Evolutionary conservation across 2,888 invertebrate genomes (phyloP), one percentile per base, ranked within the genome.

Genomic region (Papilio gigon): DNA sequence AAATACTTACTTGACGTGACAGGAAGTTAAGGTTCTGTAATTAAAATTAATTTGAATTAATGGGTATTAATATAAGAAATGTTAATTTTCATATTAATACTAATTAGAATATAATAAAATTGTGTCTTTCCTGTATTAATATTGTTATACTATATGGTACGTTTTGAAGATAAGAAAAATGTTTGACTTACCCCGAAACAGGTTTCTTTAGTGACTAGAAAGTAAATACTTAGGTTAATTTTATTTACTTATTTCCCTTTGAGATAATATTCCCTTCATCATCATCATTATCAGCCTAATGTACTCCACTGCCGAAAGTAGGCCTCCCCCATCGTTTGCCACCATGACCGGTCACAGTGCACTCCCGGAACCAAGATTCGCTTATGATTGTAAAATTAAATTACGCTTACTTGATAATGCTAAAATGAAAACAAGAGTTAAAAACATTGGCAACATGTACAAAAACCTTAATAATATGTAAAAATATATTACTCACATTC

Each of bases 1-100:
- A 44, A 20, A 44, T 30, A 30, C 53, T 56, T 56, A 56, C 53
- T 30, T 56, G 53, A 56, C 53, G 53, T 2, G 53, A 30, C n/a
- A 56, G 17, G 30, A 56, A 30, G 17, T 56, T 56, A 3, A 56
- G 4, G 30, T 56, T 56, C 53, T 56, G 53, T 8, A 27, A 50
- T 3, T 17, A 50, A 50, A 56, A 56, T 30, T 17, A 4, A 12
- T 27, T 27, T 50, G 14, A n/a, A 27, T n/a, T 14, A 50, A 50
- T 0, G 5, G 27, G n/a, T 1, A 25, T 25, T 14, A 14, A 25
- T 20, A 22, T 9, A 25, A 25, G 0, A 14, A 2, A 25, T 50
- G 14, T 14, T 25, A 11, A 50, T 25, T 50, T 27, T 1, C 2
- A 8, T 50, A 6, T 50, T 50, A 6, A 6, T 27, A 44, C n/a